Evolutionary conservation across 2,797 vertebrate genomes (phyloP).

Genomic region (Phataginus tricuspis): DNA sequence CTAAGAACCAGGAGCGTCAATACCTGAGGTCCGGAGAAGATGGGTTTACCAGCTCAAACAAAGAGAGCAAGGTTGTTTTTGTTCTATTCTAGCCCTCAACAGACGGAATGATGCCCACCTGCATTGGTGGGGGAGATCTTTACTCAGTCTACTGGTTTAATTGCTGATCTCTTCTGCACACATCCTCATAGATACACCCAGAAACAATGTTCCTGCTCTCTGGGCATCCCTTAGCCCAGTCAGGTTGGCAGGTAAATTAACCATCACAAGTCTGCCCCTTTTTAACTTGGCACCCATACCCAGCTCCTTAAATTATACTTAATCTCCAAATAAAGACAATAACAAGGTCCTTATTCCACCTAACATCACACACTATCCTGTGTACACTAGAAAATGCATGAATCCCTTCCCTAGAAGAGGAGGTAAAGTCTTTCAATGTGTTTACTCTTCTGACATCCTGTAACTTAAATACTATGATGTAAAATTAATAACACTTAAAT

Average conservation of each 20-base stretch:
- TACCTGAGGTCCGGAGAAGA: background rate
- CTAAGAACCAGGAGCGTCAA: background rate
- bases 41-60: background rate
- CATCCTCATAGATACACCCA: background rate
- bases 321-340: background rate
- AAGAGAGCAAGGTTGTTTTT: background rate
- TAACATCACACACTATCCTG: background rate
- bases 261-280: background rate
- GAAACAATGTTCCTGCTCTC: background rate
- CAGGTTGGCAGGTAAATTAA: background rate
- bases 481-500: background rate
- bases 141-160: background rate
- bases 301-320: background rate
- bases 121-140: background rate
- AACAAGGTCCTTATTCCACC: background rate
- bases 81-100: too few species aligned
- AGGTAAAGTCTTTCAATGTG: background rate
- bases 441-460: background rate
- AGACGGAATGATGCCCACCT: too few species aligned
- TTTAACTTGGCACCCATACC: background rate
- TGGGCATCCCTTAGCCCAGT: background rate
- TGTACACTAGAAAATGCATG: background rate
- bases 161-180: background rate
- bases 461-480: background rate
- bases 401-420: background rate